These are phyloP conservation scores for Cavia porcellus DNA, from an alignment of 2,113 vertebrate genomes.

Conservation along the genomic window DNA sequence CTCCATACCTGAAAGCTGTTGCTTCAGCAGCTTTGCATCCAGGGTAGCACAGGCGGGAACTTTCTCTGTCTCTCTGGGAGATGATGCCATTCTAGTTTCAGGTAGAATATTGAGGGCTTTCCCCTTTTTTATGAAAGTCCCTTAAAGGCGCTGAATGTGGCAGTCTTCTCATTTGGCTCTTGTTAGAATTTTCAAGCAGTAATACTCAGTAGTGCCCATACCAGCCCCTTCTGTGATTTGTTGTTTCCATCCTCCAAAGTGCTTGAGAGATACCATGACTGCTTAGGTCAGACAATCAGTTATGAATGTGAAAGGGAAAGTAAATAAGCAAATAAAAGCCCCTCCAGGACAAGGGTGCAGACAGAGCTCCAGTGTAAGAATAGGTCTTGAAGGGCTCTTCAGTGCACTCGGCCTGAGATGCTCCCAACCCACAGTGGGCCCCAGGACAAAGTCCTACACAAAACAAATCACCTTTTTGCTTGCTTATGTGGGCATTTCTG, in stretches of 20 bases:
- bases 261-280: background rate
- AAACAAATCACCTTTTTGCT: conserved; percentile 1
- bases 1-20: background rate
- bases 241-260: background rate
- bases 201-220: background rate
- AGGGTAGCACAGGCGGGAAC: background rate
- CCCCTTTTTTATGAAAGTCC: background rate
- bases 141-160: background rate
- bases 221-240: background rate
- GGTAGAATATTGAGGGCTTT: background rate
- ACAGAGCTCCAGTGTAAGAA: background rate
- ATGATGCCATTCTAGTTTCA: background rate
- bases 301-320: background rate
- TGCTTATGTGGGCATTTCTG: background rate
- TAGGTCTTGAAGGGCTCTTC: background rate
- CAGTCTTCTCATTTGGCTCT: background rate
- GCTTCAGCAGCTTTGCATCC: background rate
- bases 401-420: background rate
- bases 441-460: background rate
- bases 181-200: background rate
- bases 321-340: background rate
- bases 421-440: background rate
- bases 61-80: background rate
- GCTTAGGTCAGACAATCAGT: background rate
- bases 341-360: background rate